These are phyloP conservation scores for Plestiodon gilberti DNA, from an alignment of 2,113 vertebrate genomes.

Conservation along the genomic window DNA sequence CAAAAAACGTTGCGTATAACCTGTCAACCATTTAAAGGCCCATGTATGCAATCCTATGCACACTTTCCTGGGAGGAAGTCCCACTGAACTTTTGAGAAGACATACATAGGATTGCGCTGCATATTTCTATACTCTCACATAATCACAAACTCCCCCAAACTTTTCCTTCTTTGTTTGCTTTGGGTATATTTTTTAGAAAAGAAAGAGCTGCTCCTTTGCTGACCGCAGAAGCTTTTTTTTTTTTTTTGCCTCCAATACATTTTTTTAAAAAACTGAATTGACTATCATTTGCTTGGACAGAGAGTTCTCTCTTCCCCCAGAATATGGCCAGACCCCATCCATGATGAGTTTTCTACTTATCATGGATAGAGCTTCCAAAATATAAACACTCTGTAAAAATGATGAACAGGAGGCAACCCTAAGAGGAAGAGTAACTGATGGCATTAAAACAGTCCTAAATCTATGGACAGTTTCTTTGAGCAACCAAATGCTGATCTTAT, in stretches of 20 bases:
- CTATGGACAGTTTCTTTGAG: background rate
- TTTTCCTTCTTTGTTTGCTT: too few species aligned
- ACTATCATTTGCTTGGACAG: background rate
- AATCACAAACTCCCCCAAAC: too few species aligned
- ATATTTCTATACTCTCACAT: background rate
- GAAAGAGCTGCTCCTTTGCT: background rate
- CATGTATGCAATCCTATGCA: too few species aligned
- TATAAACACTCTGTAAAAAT: background rate
- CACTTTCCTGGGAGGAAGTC: too few species aligned
- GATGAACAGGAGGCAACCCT: background rate
- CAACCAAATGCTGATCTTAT: background rate
- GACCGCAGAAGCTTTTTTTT: background rate
- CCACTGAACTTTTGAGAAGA: too few species aligned
- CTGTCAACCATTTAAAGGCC: too few species aligned
- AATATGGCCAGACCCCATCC: background rate
- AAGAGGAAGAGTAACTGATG: background rate
- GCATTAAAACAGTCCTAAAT: background rate
- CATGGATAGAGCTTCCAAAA: background rate
- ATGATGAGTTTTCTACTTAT: background rate
- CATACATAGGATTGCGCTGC: too few species aligned
- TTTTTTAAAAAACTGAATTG: background rate
- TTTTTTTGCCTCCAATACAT: background rate
- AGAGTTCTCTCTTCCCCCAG: background rate
- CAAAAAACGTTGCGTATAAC: background rate
- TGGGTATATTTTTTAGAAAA: background rate